Base-by-base conservation (phyloP, 2,113 vertebrate species). In the Gymnobelideus leadbeateri region DNA sequence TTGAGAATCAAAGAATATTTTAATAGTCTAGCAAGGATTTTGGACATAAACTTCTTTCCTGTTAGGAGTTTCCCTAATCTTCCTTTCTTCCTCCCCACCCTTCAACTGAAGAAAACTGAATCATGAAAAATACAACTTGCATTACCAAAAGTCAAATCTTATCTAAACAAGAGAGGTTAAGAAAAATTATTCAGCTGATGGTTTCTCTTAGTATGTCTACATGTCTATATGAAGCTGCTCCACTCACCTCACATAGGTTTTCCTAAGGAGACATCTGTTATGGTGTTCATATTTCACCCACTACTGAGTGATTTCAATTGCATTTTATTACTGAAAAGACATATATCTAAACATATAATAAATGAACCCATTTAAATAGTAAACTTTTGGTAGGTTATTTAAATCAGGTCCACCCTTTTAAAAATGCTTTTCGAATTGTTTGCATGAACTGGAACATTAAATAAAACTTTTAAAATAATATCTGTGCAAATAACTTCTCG, bases 311-410 rank as follows among this genome's bases (percentile, higher is more conserved):
- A 31, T 23, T 12, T 2, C 0, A 11, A 23, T 16, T 10, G 68
- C 23, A 12, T 90, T n/a, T 49, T n/a, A 1, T 50, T 37, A 51
- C 1, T 24, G 37, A 47, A 47, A 90, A 54, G 25, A 90, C 7
- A 23, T 84, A 84, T 43, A 43, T 84, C 16, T 43, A 84, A 84
- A 84, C 31, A 12, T 31, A 9, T 57, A 90, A 1, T 10, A 26
- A 0, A 4, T 11, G 0, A 12, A 14, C 8, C 53, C 2, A 84
- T 84, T 84, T 84, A 84, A 84, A 84, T 23, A 24, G 54, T 0
- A 1, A 3, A 5, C 4, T 1, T 28, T 4, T 25, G 90, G 8
- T 9, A 46, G 84, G 16, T 9, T 24, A 0, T 6, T 8, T 12
- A 1, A 53, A 23, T 0, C 37, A 84, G 37, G 12, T 8, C 9